Base-by-base conservation (phyloP, 2,113 vertebrate species). In the Panthera tigris region DNA sequence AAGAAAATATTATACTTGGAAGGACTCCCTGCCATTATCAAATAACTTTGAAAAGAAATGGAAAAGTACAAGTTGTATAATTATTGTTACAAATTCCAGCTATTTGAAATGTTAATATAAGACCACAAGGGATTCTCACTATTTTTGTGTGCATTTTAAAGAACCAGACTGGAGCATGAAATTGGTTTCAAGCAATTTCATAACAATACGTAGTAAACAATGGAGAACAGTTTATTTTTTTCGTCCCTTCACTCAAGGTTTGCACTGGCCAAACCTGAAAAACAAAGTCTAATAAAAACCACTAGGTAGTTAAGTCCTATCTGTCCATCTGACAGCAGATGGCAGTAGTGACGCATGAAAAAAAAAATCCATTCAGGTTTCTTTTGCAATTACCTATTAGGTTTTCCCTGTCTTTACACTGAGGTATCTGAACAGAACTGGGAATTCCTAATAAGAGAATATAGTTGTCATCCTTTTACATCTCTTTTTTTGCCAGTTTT, bases 311-410 rank as follows among this genome's bases (percentile, higher is more conserved):
- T 36, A 45, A 52, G 7, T 13, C 18, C 68, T 19, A 14, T 89
- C 41, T 91, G 36, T 29, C 41, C 0, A 0, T 25, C 21, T 14
- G 79, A 41, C 97, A 95, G 97, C 92, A 98, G 97, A 36, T 85
- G 98, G 98, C 97, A 96, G 97, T 93, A 68, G 78, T 57, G 96
- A 88, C 19, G 19, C 96, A 95, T 69, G 73, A 65, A 93, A 97
- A 63, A 97, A 63, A 79, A 93, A 91, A 41, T 36, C 16, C 31
- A 33, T 36, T 16, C 79, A 12, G 29, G 23, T 82, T 74, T 0
- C 39, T 78, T 31, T 66, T 10, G 10, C 13, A 21, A 15, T 88
- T 80, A 65, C 41, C 31, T 78, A 39, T 41, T 27, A 39, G 11
- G 1, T 71, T 87, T 65, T 39, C 23, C 33, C 76, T 29, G 3